Evolutionary conservation across 2,888 invertebrate species (phyloP), one percentile per base, ranked within the genome.

Genomic region (Ennomos quercinarius): DNA sequence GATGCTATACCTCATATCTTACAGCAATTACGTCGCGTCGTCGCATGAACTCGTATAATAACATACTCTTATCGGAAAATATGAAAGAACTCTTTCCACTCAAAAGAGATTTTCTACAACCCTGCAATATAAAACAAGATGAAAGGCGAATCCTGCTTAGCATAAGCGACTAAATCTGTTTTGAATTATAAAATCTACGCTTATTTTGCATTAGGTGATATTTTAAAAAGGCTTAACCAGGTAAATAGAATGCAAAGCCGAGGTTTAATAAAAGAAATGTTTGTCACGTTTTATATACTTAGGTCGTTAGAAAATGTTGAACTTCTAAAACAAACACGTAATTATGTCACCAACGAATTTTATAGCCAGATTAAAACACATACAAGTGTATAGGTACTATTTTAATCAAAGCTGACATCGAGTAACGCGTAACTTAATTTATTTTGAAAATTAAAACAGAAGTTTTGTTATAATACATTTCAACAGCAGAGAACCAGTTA

Each of bases 81-180:
- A 74, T 74, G 72, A 73, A 67, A 72, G 73, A 72, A 64, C 70
- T 64, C 64, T 60, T 70, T 62, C 68, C 66, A 59, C 61, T 65
- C 64, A 63, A 69, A 61, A 77, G 70, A 71, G 71, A 61, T 69
- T 73, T 69, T 70, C 67, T 68, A 68, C 68, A 75, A 63, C 76
- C 73, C 78, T 81, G 74, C 83, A 79, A 84, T 86, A 80, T 77
- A 72, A 78, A 80, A 77, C 74, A 76, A 84, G 77, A 85, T 84
- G 80, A 84, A 82, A 82, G 77, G 70, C 76, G 73, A 78, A 80
- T 81, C 79, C 80, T 79, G 73, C 75, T 86, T 84, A 81, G 76
- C 84, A 83, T 85, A 84, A 85, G 79, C 80, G 81, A 66, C 66
- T 70, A 76, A 78, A 78, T 77, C 73, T 77, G 60, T 74, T 77